A percentile compares a stretch with the other conserved stretches of the same genome.
Evolutionary conservation across 2,113 vertebrate genomes (phyloP).

Genomic region (Chrysochloris asiatica): DNA sequence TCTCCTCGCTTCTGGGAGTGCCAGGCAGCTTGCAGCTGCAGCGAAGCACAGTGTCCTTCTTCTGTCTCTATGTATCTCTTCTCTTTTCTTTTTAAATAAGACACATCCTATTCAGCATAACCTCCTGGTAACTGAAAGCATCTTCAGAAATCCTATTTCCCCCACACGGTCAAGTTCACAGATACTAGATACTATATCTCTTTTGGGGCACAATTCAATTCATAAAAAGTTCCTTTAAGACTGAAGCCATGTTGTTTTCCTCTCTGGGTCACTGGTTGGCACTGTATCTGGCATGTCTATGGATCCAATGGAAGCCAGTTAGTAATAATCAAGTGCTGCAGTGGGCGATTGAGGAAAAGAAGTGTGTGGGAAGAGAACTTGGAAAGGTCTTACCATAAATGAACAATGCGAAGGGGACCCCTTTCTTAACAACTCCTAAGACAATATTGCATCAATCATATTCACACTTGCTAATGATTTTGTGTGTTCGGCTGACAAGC

Average conservation of each 20-base stretch:
- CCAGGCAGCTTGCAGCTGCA: background rate
- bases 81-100: background rate
- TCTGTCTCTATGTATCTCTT: background rate
- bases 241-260: fast-evolving
- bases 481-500: conserved; percentile 69
- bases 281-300: background rate
- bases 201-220: background rate
- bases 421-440: conserved; percentile 67
- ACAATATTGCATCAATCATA: conserved; percentile 65
- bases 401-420: conserved; percentile 67
- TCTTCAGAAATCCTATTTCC: background rate
- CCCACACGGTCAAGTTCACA: background rate
- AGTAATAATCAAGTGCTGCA: background rate
- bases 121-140: background rate
- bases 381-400: conserved; percentile 5
- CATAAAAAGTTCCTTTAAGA: background rate
- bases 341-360: background rate
- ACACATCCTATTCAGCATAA: background rate
- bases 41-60: background rate
- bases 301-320: fast-evolving
- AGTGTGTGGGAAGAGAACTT: background rate
- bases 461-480: conserved; percentile 79
- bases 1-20: background rate
- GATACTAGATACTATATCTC: background rate
- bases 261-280: background rate